These are phyloP conservation scores for Pseudococcus longispinus DNA, from an alignment of 2,888 invertebrate genomes.

Conservation along the genomic window DNA sequence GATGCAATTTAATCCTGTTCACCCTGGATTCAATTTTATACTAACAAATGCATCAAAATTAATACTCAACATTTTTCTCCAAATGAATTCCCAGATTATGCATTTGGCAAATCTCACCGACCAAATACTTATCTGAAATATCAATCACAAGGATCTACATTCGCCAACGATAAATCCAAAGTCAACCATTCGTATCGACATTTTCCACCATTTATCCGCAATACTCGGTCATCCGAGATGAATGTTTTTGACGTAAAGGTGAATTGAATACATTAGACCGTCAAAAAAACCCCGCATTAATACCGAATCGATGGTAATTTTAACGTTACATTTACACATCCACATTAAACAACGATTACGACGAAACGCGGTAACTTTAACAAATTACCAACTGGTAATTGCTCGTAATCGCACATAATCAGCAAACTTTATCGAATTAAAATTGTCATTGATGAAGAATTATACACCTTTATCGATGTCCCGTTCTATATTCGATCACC, in stretches of 20 bases:
- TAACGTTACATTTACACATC: neutral
- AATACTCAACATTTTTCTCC: no score
- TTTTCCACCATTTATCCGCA: no score
- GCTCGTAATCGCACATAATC: constrained; percentile 27
- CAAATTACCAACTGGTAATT: constrained; percentile 8
- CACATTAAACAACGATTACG: neutral
- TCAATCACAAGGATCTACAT: neutral
- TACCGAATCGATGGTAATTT: neutral
- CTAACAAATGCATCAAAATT: no score
- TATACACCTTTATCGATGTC: constrained; percentile 30
- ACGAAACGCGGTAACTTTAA: neutral
- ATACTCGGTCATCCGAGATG: neutral
- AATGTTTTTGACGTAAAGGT: neutral
- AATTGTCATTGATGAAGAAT: constrained; percentile 28
- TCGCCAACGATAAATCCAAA: neutral
- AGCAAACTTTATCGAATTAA: constrained; percentile 11
- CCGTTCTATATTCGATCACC: constrained; percentile 13
- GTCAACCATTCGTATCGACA: neutral
- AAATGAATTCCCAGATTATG: neutral
- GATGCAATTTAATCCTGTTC: no score
- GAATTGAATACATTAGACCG: neutral
- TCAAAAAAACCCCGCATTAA: neutral
- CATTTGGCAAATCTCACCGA: neutral
- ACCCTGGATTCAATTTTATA: no score
- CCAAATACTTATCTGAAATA: no score